Base-by-base conservation (phyloP, 2,113 vertebrate species). In the Lamprotornis superbus region DNA sequence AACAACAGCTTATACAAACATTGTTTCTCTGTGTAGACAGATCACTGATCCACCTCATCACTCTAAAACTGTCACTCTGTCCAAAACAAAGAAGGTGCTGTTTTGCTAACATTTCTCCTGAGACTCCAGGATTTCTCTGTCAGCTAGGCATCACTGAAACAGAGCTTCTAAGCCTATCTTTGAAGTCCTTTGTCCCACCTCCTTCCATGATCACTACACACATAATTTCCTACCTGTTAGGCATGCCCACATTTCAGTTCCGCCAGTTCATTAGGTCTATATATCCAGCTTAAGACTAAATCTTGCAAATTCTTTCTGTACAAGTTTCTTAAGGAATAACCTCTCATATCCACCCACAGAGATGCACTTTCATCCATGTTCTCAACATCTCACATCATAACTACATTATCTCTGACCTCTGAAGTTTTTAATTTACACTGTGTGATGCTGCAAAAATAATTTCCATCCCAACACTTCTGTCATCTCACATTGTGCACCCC, bases 41-140 rank as follows among this genome's bases (percentile, higher is more conserved):
- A 93, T 15, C 55, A 83, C 68, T 92, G 77, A 96, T 91, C 86
- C 28, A 40, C 61, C 77, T 82, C 56, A 86, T 94, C 73, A 86
- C 55, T 93, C 83, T 81, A 70, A 70, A 89, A 90, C 7, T 68
- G 68, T 87, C 69, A 87, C 33, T 30, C 30, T 6, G 12, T 89
- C 76, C 83, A 90, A 95, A 94, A 63, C 56, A 92, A 92, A 94
- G 56, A 47, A 59, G n/a, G 24, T 63, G 13, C 14, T 63, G 68
- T 39, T 94, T 78, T 81, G 42, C 63, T 94, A 86, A 77, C 39
- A 67, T 64, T 95, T 87, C 61, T 87, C 81, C 27, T 8, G 40
- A 92, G 64, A 87, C 27, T n/a, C 89, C 7, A 63, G 71, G 47
- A 89, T 59, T 79, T 59, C 42, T 90, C 57, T 89, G 76, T 67